Conservation (phyloP, 2,113 vertebrate species). For the Apteryx mantelli region DNA sequence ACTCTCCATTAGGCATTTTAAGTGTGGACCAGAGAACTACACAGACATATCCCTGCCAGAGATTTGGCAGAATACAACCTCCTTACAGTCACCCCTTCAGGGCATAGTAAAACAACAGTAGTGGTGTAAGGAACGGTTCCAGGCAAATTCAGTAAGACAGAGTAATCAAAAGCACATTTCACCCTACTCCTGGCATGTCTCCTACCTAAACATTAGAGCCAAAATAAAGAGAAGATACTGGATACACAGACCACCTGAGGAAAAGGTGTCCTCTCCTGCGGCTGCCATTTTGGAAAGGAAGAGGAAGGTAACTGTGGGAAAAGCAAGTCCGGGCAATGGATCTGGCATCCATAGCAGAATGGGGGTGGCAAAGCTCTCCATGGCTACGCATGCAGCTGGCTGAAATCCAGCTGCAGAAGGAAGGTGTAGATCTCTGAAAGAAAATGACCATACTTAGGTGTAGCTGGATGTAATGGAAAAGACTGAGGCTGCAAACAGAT, state of each 20-base stretch:
- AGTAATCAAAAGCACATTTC: not conserved
- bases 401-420: not conserved
- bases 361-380: not conserved
- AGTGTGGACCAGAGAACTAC: not conserved
- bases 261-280: not conserved
- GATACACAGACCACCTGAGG: not conserved
- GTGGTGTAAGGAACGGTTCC: not conserved
- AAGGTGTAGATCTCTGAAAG: not conserved
- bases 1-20: not conserved
- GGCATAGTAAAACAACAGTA: rapidly evolving
- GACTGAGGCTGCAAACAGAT: not conserved
- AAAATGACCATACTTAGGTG: not conserved
- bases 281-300: not conserved
- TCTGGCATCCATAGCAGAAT: not conserved
- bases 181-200: rapidly evolving
- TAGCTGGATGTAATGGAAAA: not conserved
- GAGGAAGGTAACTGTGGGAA: not conserved
- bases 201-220: not conserved
- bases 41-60: rapidly evolving
- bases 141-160: not conserved
- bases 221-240: not conserved
- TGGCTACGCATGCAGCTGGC: not conserved
- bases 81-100: rapidly evolving
- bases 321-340: not conserved
- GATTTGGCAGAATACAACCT: not conserved